Percentiles rank a stretch among this genome's conserved stretches.
Conservation (phyloP, 1,140 invertebrate genomes). For the Dendroctonus ponderosae region DNA sequence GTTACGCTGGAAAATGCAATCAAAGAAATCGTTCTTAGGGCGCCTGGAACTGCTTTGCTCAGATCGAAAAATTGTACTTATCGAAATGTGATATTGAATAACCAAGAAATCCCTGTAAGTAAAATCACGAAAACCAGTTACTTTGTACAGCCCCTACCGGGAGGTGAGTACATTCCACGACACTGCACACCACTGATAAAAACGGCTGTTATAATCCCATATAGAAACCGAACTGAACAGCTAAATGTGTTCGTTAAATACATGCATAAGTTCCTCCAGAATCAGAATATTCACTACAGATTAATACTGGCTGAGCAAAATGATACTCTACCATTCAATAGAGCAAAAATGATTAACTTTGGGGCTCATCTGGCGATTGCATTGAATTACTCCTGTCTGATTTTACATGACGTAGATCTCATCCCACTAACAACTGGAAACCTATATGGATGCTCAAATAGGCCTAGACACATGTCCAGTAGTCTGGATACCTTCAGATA, state of each 20-base stretch:
- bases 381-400: slow-evolving; percentile 78
- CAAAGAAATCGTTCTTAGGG: slow-evolving; percentile 32
- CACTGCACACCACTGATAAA: slow-evolving; percentile 73
- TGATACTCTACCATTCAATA: slow-evolving; percentile 78
- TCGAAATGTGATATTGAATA: slow-evolving; percentile 38
- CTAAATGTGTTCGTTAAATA: slow-evolving; percentile 79
- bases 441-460: slow-evolving; percentile 85
- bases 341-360: slow-evolving; percentile 91
- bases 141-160: slow-evolving; percentile 47
- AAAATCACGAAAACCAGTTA: slow-evolving; percentile 18
- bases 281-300: slow-evolving; percentile 76
- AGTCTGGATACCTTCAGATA: slow-evolving; percentile 87
- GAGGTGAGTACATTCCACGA: slow-evolving; percentile 71
- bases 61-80: slow-evolving; percentile 42
- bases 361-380: slow-evolving; percentile 78
- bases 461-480: slow-evolving; percentile 89
- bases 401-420: slow-evolving; percentile 95
- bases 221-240: slow-evolving; percentile 79
- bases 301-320: slow-evolving; percentile 92
- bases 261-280: slow-evolving; percentile 86
- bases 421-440: slow-evolving; percentile 86
- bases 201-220: slow-evolving; percentile 86
- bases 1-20: slow-evolving; percentile 35
- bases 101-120: slow-evolving; percentile 34
- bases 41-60: slow-evolving; percentile 11